Evolutionary conservation across 2,113 vertebrate genomes (phyloP).

Genomic region (Apteryx owenii): DNA sequence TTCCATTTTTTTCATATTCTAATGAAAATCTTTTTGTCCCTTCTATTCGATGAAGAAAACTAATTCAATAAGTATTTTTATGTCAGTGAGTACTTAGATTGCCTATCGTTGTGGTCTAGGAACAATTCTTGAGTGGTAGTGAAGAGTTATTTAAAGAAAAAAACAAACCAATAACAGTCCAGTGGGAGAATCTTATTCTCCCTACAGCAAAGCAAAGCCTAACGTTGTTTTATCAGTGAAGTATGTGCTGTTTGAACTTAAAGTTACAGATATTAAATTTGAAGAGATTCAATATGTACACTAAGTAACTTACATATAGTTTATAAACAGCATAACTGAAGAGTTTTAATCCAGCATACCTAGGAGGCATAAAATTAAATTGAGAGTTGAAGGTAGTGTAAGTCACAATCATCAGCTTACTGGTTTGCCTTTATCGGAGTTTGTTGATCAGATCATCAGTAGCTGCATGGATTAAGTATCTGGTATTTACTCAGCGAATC

Average conservation of each 20-base stretch:
- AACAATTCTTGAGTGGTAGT: background rate
- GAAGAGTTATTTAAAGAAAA: background rate
- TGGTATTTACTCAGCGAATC: conserved; percentile 52
- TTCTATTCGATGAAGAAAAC: background rate
- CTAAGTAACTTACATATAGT: background rate
- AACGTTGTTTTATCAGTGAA: background rate
- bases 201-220: background rate
- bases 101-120: background rate
- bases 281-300: background rate
- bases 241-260: background rate
- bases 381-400: background rate
- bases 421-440: background rate
- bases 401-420: background rate
- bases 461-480: conserved; percentile 34
- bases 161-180: background rate
- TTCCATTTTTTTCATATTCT: background rate
- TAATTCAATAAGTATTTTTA: background rate
- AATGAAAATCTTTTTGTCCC: background rate
- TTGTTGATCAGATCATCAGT: conserved; percentile 54
- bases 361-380: background rate
- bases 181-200: background rate
- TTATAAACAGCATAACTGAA: background rate
- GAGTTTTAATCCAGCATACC: background rate
- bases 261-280: background rate
- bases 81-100: background rate